These are phyloP conservation scores for Drosophila incognita DNA, from an alignment of 2,888 invertebrate genomes.

Conservation along the genomic window DNA sequence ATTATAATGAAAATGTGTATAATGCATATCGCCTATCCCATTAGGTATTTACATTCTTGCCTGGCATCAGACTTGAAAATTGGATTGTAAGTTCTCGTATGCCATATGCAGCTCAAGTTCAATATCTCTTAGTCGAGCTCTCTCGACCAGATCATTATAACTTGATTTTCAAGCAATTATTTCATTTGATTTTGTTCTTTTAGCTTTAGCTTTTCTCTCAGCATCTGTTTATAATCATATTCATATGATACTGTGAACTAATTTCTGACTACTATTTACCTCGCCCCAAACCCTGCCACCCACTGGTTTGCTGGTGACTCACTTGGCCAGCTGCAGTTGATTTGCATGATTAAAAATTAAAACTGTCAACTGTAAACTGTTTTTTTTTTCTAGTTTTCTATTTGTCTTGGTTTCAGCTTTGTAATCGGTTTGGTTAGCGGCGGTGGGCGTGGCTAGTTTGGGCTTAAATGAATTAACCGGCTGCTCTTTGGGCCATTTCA, in stretches of 20 bases:
- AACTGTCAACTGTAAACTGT: constrained; percentile 25
- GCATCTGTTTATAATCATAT: neutral
- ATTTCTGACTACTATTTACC: constrained; percentile 2
- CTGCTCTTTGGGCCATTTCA: constrained; percentile 35
- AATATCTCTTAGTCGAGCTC: neutral
- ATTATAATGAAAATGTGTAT: neutral
- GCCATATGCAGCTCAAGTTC: neutral
- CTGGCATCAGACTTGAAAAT: neutral
- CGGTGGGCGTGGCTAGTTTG: constrained; percentile 41
- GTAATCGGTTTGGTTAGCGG: constrained; percentile 11
- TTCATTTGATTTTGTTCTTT: neutral
- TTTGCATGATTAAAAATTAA: constrained; percentile 13
- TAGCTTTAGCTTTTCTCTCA: neutral
- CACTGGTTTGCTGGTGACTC: neutral
- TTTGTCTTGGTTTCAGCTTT: neutral
- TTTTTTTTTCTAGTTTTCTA: neutral
- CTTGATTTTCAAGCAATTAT: neutral
- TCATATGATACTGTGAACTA: neutral
- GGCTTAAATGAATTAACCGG: constrained; percentile 54
- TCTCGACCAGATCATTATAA: neutral
- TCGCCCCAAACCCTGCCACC: neutral
- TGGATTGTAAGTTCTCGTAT: neutral
- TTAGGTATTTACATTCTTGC: neutral
- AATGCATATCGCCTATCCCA: neutral
- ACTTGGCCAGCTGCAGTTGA: constrained; percentile 33